phyloP scores from a whole-genome alignment of 2,113 vertebrate genomes.

The Austrofundulus limnaeus region DNA sequence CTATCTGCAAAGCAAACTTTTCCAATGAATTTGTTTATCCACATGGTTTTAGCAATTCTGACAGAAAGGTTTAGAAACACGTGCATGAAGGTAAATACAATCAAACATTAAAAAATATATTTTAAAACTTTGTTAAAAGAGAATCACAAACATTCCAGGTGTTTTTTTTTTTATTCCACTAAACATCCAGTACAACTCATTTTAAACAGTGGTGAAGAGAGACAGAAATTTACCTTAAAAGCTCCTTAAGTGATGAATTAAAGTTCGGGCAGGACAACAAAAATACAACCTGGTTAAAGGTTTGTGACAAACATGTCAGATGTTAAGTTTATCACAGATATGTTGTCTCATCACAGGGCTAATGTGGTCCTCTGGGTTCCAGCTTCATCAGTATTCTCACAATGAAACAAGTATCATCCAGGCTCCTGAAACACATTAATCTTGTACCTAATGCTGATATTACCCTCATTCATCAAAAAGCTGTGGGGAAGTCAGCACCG shows the following conservation, averaged over 20 bases:
- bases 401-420: conserved; percentile 33
- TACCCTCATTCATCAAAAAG: conserved; percentile 63
- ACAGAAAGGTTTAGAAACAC: background rate
- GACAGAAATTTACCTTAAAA: conserved; percentile 7
- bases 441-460: conserved; percentile 50
- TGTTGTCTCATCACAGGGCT: background rate
- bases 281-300: background rate
- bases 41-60: background rate
- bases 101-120: too few species aligned
- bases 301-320: conserved; percentile 10
- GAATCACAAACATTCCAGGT: too few species aligned
- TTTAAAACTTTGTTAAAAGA: too few species aligned
- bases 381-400: conserved; percentile 55
- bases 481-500: conserved; percentile 10
- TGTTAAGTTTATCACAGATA: conserved; percentile 19
- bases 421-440: conserved; percentile 49
- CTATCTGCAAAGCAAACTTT: background rate
- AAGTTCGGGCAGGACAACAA: background rate
- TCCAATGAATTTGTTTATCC: conserved; percentile 29
- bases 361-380: conserved; percentile 14
- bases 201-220: too few species aligned
- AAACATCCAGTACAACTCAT: too few species aligned
- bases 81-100: too few species aligned
- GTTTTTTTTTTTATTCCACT: too few species aligned
- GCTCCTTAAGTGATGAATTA: conserved; percentile 11